Conservation (phyloP, 2,797 vertebrate species). For the Graptemys geographica region DNA sequence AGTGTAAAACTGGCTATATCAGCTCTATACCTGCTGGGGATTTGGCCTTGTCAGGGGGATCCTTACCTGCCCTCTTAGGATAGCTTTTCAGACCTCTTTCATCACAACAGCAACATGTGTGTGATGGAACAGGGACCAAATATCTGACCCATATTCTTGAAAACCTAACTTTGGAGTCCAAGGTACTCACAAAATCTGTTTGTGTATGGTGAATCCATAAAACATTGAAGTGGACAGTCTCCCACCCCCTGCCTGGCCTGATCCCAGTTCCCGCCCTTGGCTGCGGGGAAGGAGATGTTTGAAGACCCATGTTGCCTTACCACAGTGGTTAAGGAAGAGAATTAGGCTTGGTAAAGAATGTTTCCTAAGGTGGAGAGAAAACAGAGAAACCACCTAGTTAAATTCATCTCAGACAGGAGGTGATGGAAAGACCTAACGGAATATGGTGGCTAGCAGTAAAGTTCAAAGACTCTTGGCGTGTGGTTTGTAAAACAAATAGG, state of each 20-base stretch:
- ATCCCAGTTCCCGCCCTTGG: background rate
- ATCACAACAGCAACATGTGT: background rate
- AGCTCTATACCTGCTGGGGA: background rate
- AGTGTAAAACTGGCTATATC: background rate
- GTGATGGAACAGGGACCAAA: background rate
- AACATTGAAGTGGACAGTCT: background rate
- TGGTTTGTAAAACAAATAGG: background rate
- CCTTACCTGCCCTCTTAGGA: background rate
- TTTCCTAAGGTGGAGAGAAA: background rate
- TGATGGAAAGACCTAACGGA: background rate
- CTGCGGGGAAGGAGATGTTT: background rate
- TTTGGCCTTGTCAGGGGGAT: background rate
- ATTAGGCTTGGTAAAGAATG: background rate
- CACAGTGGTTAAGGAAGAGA: background rate
- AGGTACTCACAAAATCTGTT: background rate
- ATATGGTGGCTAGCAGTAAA: background rate
- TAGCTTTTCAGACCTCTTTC: background rate
- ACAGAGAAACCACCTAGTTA: background rate
- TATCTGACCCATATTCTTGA: background rate
- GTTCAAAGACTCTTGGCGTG: background rate
- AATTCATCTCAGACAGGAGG: background rate
- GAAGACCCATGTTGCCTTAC: background rate
- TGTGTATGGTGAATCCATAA: background rate
- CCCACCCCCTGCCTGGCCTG: background rate
- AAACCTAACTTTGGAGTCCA: background rate